Conservation (phyloP, 23 tunicate genomes). For the Diplosoma virens region DNA sequence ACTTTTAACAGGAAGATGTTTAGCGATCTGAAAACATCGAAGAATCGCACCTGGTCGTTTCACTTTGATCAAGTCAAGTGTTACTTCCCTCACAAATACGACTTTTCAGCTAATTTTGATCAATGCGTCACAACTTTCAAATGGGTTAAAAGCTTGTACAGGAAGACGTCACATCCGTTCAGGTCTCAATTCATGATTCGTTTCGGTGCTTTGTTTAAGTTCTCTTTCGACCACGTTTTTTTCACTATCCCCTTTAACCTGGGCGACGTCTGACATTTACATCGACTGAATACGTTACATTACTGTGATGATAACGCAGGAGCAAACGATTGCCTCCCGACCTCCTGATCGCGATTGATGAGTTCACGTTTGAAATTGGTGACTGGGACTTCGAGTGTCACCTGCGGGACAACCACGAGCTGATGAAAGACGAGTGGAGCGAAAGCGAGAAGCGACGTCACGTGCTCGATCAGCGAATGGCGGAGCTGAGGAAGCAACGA, state of each 20-base stretch:
- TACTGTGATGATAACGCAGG: too few species aligned
- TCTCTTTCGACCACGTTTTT: too few species aligned
- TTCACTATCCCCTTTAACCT: too few species aligned
- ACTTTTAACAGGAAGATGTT: constrained; percentile 41
- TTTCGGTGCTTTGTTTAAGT: too few species aligned
- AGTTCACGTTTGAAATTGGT: constrained; percentile 74
- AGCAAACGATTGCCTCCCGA: constrained; percentile 85
- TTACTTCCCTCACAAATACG: constrained; percentile 79
- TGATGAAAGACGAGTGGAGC: constrained; percentile 89
- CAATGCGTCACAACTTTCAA: constrained; percentile 66
- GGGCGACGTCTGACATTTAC: too few species aligned
- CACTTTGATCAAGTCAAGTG: constrained; percentile 22
- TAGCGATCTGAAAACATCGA: constrained; percentile 37
- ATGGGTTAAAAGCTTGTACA: constrained; percentile 88
- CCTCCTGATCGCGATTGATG: constrained; percentile 37
- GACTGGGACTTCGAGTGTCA: constrained; percentile 87
- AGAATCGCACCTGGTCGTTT: constrained; percentile 73
- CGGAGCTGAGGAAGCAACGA: constrained; percentile 64
- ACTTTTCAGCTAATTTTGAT: constrained; percentile 81
- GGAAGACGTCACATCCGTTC: constrained; percentile 88
- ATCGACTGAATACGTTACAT: too few species aligned
- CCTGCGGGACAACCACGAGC: constrained; percentile 77
- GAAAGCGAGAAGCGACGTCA: constrained; percentile 80
- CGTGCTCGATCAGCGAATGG: constrained; percentile 79
- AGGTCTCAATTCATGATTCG: constrained; percentile 19